Evolutionary conservation across 2,797 vertebrate species (phyloP).

Genomic region (Percopsis omiscomaycus): DNA sequence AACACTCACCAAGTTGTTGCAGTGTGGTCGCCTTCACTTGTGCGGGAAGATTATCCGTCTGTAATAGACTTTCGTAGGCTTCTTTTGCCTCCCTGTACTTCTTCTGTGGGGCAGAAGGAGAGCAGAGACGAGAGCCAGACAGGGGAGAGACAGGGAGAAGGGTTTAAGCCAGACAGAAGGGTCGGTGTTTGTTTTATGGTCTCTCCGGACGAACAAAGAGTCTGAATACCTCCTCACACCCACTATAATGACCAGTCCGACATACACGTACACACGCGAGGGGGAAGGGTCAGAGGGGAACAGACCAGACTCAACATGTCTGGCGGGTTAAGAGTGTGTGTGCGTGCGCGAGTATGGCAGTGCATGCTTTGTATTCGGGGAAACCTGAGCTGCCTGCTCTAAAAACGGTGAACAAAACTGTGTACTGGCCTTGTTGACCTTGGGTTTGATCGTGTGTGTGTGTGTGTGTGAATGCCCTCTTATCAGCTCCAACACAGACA

Average conservation of each 20-base stretch:
- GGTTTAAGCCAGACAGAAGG: conserved; percentile 66
- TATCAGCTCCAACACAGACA: conserved; percentile 35
- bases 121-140: conserved; percentile 2
- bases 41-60: conserved; percentile 93
- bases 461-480: conserved; percentile 13
- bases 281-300: conserved; percentile 65
- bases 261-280: conserved; percentile 24
- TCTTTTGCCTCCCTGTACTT: conserved; percentile 97
- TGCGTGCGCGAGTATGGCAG: conserved; percentile 21
- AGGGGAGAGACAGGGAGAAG: conserved; percentile 28
- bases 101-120: conserved; percentile 79
- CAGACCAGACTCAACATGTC: conserved; percentile 70
- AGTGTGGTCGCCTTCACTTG: conserved; percentile 98
- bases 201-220: conserved; percentile 65
- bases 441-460: conserved; percentile 16
- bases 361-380: conserved; percentile 37
- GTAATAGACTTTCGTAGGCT: conserved; percentile 95
- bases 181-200: conserved; percentile 65
- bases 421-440: conserved; percentile 52
- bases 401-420: neutral
- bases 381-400: conserved; percentile 62
- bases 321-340: conserved; percentile 31
- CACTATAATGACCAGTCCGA: conserved; percentile 53
- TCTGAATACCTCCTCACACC: conserved; percentile 62
- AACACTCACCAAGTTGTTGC: conserved; percentile 94